Conservation (phyloP, 2,113 vertebrate species). For the Prunella fulvescens region DNA sequence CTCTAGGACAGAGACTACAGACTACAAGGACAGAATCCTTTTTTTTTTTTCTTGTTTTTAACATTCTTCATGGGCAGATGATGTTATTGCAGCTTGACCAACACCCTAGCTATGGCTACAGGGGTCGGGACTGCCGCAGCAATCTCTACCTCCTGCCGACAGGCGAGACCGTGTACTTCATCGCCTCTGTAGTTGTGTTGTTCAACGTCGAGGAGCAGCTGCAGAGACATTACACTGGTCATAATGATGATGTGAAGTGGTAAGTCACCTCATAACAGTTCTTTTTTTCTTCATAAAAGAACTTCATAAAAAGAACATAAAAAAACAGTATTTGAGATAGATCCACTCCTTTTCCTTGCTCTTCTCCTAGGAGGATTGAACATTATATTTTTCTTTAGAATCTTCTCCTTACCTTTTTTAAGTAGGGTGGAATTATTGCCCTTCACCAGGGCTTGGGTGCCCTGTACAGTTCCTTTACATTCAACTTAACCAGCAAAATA, state of each 20-base stretch:
- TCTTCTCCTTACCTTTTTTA: background rate
- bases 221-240: slow-evolving; percentile 93
- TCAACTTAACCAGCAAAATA: background rate
- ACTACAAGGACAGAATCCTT: background rate
- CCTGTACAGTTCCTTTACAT: background rate
- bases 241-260: slow-evolving; percentile 98
- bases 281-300: background rate
- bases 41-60: background rate
- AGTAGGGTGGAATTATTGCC: background rate
- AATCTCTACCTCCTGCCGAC: slow-evolving; percentile 97
- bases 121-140: slow-evolving; percentile 94
- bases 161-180: slow-evolving; percentile 97
- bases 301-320: too few relatives aligned
- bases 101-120: slow-evolving; percentile 86
- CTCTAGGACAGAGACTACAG: background rate
- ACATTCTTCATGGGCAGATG: background rate
- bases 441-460: background rate
- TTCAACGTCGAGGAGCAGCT: slow-evolving; percentile 95
- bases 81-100: slow-evolving; percentile 73
- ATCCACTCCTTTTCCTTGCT: background rate
- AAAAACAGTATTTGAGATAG: background rate
- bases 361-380: background rate
- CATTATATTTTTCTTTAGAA: background rate
- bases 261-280: slow-evolving; percentile 53
- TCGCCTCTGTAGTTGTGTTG: slow-evolving; percentile 93